Evolutionary conservation across 2,888 invertebrate species (phyloP), one percentile per base, ranked within the genome.

Genomic region (Cordylochernes scorpioides): DNA sequence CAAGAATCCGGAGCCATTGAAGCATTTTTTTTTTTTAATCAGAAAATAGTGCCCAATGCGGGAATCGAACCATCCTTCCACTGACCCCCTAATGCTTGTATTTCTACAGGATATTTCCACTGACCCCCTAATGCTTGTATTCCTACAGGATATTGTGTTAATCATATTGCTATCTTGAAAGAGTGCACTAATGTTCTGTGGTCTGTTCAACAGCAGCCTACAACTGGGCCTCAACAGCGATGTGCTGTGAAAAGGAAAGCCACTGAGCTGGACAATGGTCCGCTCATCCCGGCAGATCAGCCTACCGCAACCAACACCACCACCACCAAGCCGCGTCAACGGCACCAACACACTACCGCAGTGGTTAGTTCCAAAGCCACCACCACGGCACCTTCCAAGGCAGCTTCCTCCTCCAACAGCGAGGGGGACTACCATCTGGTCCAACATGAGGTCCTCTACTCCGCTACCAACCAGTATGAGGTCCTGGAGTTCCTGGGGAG

Each of bases 391-490:
- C 38, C 38, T 30, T 32, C 33, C 27, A 38, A 35, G 29, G 30
- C 38, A 42, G 17, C 71, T 52, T 70, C 71, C 48, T 71, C 72
- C 53, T 71, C 71, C 51, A 72, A 73, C 47, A 71, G 72, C 49
- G 91, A 94, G 61, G 91, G 91, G 40, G 91, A 94, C 63, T 94
- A 91, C 61, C 84, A 86, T 59, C 66, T 94, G 55, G 88, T 91
- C 43, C 88, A 94, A 58, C 91, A 94, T 59, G 91, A 94, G 64
- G 61, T 86, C 45, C 70, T 94, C 50, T 86, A 80, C 61, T 91
- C 91, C 46, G 80, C 80, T 49, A 82, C 82, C 48, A 52, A 51
- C 40, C 75, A 86, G 62, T 91, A 71, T 57, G 68, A 88, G 65
- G 94, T 94, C 50, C 63, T 94, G 56, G 94, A 97, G 62, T 99